Evolutionary conservation across 2,113 vertebrate species (phyloP).

Genomic region (Poecile atricapillus): DNA sequence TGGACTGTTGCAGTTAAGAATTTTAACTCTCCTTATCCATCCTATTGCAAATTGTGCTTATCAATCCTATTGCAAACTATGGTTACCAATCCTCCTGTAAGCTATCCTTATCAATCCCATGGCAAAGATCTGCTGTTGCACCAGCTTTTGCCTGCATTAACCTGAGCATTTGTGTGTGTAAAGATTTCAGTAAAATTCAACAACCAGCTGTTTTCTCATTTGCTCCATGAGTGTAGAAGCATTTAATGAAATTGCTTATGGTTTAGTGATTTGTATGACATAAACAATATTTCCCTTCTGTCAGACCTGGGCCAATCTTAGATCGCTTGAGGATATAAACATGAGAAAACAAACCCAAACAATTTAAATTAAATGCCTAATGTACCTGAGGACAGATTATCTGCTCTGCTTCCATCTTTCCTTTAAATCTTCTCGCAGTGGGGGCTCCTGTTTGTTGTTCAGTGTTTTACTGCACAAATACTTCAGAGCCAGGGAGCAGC

Average conservation of each 20-base stretch:
- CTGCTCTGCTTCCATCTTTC: neutral
- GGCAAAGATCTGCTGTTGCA: neutral
- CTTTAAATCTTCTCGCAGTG: constrained; percentile 2
- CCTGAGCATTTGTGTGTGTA: neutral
- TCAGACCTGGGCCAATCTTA: constrained; percentile 18
- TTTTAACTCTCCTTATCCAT: neutral
- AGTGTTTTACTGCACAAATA: constrained; percentile 17
- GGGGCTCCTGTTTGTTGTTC: neutral
- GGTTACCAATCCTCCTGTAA: neutral
- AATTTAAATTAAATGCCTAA: constrained; percentile 14
- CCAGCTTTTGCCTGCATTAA: neutral
- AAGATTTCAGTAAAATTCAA: neutral
- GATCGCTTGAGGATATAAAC: constrained; percentile 27
- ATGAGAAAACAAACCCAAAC: constrained; percentile 11
- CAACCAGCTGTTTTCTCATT: constrained; percentile 25
- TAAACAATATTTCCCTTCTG: constrained; percentile 28
- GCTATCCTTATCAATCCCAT: neutral
- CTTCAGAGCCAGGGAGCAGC: neutral
- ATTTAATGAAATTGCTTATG: constrained; percentile 48
- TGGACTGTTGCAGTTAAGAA: neutral
- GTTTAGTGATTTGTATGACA: constrained; percentile 44
- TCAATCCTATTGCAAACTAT: neutral
- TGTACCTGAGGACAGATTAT: constrained; percentile 40
- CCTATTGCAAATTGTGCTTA: neutral
- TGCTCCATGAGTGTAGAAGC: neutral